Evolutionary conservation across 2,113 vertebrate genomes (phyloP).

Genomic region (Collichthys lucidus): DNA sequence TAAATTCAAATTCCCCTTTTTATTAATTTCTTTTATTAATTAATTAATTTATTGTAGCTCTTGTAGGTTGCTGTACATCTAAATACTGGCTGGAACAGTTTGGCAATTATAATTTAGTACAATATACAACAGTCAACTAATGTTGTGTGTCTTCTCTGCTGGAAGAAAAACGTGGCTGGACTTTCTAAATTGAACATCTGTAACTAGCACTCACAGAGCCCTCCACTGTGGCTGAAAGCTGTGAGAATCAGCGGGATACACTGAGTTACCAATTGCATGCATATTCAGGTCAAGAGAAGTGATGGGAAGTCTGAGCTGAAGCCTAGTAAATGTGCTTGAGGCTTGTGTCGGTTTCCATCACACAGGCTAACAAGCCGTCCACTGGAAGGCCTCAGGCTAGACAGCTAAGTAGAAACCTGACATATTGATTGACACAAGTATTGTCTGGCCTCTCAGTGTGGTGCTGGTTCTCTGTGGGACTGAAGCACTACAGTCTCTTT

Average conservation of each 20-base stretch:
- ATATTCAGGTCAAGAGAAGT: conserved; percentile 33
- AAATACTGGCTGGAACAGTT: neutral
- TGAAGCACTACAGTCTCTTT: conserved; percentile 1
- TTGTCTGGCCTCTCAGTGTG: conserved; percentile 69
- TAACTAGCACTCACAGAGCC: conserved; percentile 17
- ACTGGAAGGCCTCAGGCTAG: conserved; percentile 46
- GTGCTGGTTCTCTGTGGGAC: conserved; percentile 51
- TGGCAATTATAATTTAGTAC: neutral
- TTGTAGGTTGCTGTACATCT: neutral
- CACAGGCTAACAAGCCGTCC: conserved; percentile 34
- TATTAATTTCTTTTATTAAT: no score
- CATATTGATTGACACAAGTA: conserved; percentile 68
- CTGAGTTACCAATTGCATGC: conserved; percentile 12
- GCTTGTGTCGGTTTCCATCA: conserved; percentile 40
- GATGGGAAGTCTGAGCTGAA: conserved; percentile 20
- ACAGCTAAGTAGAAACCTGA: conserved; percentile 45
- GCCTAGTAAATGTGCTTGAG: conserved; percentile 5
- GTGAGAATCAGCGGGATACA: conserved; percentile 17
- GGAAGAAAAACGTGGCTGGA: neutral
- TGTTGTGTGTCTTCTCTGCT: neutral
- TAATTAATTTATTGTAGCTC: no score
- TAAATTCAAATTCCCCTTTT: neutral
- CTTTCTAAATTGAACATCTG: conserved; percentile 12
- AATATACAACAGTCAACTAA: neutral
- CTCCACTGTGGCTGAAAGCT: conserved; percentile 13